Percentiles rank a stretch among this genome's conserved stretches.
Evolutionary conservation across 30 jellyfish, hydroid and myxozoan species (phyloP).

Genomic region (Catostylus mosaicus): DNA sequence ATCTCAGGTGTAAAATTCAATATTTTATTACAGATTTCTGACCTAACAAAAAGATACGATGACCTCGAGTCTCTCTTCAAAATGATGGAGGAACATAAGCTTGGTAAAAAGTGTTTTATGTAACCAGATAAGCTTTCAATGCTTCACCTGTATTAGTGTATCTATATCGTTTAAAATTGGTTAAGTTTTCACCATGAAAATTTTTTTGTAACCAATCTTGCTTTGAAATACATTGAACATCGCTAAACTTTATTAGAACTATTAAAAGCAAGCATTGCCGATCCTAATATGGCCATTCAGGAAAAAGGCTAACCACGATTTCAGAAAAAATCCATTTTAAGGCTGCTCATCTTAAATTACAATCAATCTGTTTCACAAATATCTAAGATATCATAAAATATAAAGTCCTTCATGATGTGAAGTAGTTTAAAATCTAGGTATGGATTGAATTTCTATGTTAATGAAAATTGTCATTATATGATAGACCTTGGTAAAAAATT

Average conservation of each 20-base stretch:
- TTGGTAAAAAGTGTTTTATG: not conserved
- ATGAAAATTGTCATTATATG: not conserved
- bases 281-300: no score
- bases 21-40: constrained; percentile 6
- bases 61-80: constrained; percentile 25
- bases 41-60: constrained; percentile 18
- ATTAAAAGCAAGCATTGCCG: no score
- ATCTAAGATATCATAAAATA: no score
- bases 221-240: not conserved
- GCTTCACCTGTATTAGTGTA: not conserved
- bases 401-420: not conserved
- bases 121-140: not conserved
- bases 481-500: constrained; percentile 22
- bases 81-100: constrained; percentile 22
- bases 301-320: no score
- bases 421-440: not conserved
- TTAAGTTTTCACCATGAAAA: not conserved
- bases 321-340: no score
- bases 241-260: not conserved
- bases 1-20: no score
- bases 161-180: not conserved
- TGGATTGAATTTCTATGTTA: not conserved
- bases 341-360: not conserved
- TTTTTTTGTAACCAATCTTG: no score
- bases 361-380: not conserved